These are phyloP conservation scores for Molothrus ater DNA, from an alignment of 2,797 vertebrate genomes.

Conservation along the genomic window DNA sequence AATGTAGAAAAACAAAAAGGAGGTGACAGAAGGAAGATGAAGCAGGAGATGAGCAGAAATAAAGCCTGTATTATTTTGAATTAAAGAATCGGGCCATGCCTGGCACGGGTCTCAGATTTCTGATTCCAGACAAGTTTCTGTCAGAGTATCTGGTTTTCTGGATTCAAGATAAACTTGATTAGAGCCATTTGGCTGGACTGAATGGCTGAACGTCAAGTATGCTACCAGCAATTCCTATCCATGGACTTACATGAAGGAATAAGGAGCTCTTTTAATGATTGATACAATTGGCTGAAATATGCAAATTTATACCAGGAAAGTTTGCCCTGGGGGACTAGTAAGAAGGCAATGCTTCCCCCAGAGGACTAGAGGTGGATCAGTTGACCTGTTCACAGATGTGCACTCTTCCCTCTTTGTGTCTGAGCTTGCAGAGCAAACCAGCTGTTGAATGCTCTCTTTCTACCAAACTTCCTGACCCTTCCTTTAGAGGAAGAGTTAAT, in stretches of 20 bases:
- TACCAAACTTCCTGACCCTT: not conserved
- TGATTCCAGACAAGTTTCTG: not conserved
- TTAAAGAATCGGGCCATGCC: not conserved
- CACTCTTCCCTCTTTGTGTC: not conserved
- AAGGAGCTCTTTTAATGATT: not conserved
- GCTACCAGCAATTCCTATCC: not conserved
- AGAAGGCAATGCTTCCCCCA: not conserved
- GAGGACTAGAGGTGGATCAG: not conserved
- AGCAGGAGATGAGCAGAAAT: not conserved
- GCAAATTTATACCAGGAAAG: not conserved
- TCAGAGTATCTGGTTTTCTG: not conserved
- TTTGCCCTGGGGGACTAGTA: not conserved
- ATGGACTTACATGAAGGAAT: not conserved
- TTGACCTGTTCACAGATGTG: not conserved
- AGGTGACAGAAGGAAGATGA: not conserved
- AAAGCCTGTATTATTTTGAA: not conserved
- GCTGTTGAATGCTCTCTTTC: not conserved
- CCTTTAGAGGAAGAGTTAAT: not conserved
- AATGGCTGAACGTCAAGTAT: not conserved
- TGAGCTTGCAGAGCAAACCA: not conserved
- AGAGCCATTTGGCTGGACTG: not conserved
- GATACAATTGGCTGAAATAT: not conserved
- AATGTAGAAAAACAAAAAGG: not conserved
- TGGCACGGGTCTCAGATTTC: not conserved
- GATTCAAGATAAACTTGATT: not conserved